Conservation (phyloP, 2,113 vertebrate species). For the Ploceus nigricollis region DNA sequence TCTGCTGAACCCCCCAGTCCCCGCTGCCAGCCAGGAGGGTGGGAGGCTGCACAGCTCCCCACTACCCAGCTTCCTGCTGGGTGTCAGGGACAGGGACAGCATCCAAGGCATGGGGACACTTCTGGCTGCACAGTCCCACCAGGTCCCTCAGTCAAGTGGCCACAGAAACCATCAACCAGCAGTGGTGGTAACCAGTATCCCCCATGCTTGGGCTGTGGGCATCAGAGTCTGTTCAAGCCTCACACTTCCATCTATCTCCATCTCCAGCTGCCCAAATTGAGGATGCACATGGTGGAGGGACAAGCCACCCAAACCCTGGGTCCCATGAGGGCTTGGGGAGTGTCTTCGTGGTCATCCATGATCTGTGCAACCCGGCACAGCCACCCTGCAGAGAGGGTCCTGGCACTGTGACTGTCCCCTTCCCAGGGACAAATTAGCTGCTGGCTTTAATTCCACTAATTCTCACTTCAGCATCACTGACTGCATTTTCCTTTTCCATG, state of each 20-base stretch:
- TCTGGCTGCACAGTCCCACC: not conserved
- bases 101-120: not conserved
- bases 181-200: not conserved
- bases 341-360: not conserved
- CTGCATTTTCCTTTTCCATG: not conserved
- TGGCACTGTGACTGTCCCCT: not conserved
- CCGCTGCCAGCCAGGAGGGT: fast-evolving
- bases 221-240: not conserved
- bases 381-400: not conserved
- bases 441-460: not conserved
- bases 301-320: not conserved
- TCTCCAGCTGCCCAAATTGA: not conserved
- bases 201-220: not conserved
- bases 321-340: not conserved
- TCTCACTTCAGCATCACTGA: not conserved
- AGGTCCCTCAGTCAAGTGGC: not conserved
- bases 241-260: not conserved
- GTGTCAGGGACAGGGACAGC: not conserved
- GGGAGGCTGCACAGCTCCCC: not conserved
- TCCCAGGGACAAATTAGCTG: not conserved
- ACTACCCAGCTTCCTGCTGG: not conserved
- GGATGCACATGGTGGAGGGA: not conserved
- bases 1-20: fast-evolving
- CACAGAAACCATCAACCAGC: not conserved
- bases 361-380: not conserved